Conservation (phyloP, 2,113 vertebrate genomes). For the Pseudorasbora parva region DNA sequence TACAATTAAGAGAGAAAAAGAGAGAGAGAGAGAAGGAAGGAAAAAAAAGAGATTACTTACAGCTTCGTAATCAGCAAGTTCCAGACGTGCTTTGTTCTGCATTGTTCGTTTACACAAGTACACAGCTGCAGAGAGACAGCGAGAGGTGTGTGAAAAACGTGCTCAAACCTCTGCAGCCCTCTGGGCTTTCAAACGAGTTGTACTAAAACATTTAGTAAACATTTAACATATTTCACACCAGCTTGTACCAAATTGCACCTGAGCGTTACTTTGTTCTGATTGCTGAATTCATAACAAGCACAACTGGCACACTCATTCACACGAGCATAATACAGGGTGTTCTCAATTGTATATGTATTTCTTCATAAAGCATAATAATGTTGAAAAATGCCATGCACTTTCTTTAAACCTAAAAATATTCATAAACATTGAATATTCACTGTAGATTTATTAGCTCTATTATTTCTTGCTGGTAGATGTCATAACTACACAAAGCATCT, state of each 20-base stretch:
- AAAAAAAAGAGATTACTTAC: slow-evolving; percentile 77
- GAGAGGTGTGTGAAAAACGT: slow-evolving; percentile 48
- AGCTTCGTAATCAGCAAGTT: slow-evolving; percentile 96
- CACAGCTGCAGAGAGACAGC: slow-evolving; percentile 83
- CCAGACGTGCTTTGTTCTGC: slow-evolving; percentile 98
- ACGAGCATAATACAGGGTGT: neutral
- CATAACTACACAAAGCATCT: too few species aligned
- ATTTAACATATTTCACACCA: slow-evolving; percentile 21
- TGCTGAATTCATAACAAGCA: neutral
- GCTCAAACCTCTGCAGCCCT: slow-evolving; percentile 20
- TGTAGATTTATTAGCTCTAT: too few species aligned
- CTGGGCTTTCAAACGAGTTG: neutral
- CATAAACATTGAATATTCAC: too few species aligned
- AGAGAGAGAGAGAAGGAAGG: neutral
- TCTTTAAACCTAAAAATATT: too few species aligned
- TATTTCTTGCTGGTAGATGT: too few species aligned
- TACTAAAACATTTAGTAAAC: neutral
- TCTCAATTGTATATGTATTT: neutral
- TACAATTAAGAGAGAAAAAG: slow-evolving; percentile 36
- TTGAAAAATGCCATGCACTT: neutral
- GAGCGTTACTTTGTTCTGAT: slow-evolving; percentile 14
- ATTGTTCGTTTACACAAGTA: slow-evolving; percentile 99
- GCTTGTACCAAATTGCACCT: neutral
- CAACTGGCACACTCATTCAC: neutral
- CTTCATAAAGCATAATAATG: neutral